Evolutionary conservation across 1,140 invertebrate genomes (phyloP).

Genomic region (Rhyacophila brunnea): DNA sequence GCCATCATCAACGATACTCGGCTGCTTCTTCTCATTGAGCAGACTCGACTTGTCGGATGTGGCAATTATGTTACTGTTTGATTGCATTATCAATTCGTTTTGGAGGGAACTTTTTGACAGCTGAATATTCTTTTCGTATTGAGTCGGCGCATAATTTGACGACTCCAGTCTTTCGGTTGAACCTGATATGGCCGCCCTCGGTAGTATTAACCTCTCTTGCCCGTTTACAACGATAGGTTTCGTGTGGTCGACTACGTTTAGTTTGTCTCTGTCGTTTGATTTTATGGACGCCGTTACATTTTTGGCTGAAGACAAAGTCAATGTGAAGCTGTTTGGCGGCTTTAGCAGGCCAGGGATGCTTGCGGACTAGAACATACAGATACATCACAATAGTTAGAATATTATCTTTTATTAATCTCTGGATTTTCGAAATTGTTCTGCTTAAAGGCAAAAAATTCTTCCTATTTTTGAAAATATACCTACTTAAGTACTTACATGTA

Average conservation of each 20-base stretch:
- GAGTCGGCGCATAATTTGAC: constrained; percentile 40
- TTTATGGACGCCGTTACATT: constrained; percentile 44
- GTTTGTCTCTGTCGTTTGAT: constrained; percentile 25
- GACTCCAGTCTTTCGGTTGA: constrained; percentile 28
- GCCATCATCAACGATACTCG: constrained; percentile 22
- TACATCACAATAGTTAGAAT: too few relatives aligned
- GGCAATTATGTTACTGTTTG: constrained; percentile 48
- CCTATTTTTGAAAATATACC: too few relatives aligned
- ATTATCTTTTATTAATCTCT: too few relatives aligned
- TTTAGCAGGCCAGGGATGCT: constrained; percentile 60
- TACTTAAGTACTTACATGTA: too few relatives aligned
- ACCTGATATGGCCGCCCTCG: constrained; percentile 21
- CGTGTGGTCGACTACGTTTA: constrained; percentile 5
- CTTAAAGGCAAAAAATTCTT: too few relatives aligned
- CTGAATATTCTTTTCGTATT: constrained; percentile 52
- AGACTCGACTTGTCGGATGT: constrained; percentile 51
- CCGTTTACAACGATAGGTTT: constrained; percentile 10
- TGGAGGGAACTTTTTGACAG: constrained; percentile 37
- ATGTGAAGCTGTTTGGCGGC: constrained; percentile 56
- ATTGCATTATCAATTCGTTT: constrained; percentile 27
- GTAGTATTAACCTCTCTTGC: constrained; percentile 22
- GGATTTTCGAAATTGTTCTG: too few relatives aligned
- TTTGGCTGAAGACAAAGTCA: constrained; percentile 49
- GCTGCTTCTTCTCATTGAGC: constrained; percentile 38
- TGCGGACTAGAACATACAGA: constrained; percentile 49